phyloP scores from a whole-genome alignment of 2,888 invertebrate species.

The Drosophila emarginata region DNA sequence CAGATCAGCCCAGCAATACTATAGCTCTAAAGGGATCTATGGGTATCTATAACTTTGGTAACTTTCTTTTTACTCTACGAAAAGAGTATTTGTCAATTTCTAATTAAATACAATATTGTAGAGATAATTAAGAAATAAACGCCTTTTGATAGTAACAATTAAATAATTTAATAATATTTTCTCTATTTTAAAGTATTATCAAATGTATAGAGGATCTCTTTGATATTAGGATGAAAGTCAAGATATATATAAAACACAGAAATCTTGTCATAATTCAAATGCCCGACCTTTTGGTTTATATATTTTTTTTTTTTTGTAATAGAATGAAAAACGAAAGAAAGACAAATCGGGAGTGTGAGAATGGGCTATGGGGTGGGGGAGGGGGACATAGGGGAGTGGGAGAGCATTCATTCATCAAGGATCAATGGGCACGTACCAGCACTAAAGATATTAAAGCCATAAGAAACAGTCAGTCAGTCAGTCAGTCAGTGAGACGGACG shows the following conservation, averaged over 20 bases:
- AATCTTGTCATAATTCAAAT: constrained; percentile 1
- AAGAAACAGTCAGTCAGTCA: constrained; percentile 49
- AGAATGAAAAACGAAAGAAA: background rate
- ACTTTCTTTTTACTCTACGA: no score
- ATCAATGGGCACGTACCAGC: constrained; percentile 73
- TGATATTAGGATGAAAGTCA: no score
- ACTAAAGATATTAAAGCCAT: constrained; percentile 74
- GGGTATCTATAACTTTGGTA: no score
- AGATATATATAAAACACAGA: background rate
- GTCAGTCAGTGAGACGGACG: constrained; percentile 17
- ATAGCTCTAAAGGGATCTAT: no score
- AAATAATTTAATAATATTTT: no score
- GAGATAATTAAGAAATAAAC: no score
- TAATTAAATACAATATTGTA: no score
- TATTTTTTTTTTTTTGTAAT: background rate
- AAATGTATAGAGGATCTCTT: no score
- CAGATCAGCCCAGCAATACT: no score
- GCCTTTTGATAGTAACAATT: no score
- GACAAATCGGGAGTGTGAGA: background rate
- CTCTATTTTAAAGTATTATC: no score
- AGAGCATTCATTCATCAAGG: constrained; percentile 54
- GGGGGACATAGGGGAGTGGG: background rate
- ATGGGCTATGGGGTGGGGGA: background rate
- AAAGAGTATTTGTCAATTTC: no score
- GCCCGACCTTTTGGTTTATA: background rate